A percentile compares a stretch with the other conserved stretches of the same genome.
phyloP scores from a whole-genome alignment of 2,888 invertebrate species.

The Ferrisia virgata region DNA sequence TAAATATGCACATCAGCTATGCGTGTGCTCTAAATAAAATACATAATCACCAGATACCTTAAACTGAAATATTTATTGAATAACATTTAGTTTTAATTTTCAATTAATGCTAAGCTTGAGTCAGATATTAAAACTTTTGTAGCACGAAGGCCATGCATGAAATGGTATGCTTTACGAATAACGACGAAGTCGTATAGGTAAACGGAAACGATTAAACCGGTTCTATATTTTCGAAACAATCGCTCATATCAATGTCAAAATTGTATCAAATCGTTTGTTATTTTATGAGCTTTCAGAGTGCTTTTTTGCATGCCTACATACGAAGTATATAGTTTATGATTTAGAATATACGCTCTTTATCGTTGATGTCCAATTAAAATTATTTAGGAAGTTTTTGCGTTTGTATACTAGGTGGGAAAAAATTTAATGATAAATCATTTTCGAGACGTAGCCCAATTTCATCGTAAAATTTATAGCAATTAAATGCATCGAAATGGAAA shows the following conservation, averaged over 20 bases:
- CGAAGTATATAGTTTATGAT: background rate
- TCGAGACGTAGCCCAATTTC: too few relatives aligned
- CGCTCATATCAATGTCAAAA: background rate
- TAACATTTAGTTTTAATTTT: background rate
- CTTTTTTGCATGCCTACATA: background rate
- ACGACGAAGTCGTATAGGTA: background rate
- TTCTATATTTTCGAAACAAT: background rate
- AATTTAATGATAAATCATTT: too few relatives aligned
- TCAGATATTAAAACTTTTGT: background rate
- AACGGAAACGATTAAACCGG: constrained; percentile 12
- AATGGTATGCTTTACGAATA: background rate
- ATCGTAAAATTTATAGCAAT: too few relatives aligned
- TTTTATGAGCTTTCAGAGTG: background rate
- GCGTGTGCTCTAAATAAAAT: background rate
- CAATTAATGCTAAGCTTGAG: background rate
- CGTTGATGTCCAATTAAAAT: background rate
- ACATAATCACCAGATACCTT: background rate
- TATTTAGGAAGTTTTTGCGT: background rate
- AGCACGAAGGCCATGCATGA: background rate
- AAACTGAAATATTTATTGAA: background rate
- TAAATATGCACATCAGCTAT: background rate
- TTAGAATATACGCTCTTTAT: background rate
- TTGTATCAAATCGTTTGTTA: background rate
- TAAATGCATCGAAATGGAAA: too few relatives aligned
- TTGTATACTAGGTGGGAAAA: background rate